A percentile compares a stretch with the other conserved stretches of the same genome.
These are phyloP conservation scores for Brenthis ino DNA, from an alignment of 2,888 invertebrate species.

Conservation along the genomic window DNA sequence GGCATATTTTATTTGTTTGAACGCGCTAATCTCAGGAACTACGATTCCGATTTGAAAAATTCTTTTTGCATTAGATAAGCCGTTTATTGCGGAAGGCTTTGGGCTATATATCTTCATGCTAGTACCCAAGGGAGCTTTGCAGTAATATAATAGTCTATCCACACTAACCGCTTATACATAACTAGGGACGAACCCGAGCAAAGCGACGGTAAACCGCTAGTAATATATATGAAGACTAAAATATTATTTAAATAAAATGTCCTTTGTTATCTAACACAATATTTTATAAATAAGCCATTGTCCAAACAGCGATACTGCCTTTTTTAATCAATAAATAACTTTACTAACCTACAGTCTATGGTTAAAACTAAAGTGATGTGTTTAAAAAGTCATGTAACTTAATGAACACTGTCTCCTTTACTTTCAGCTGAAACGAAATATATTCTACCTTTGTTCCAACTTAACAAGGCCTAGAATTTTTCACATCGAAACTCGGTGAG, in stretches of 20 bases:
- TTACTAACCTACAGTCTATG: neutral
- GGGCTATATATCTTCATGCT: too few species aligned
- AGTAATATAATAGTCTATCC: too few species aligned
- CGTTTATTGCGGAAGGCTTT: too few species aligned
- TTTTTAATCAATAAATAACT: neutral
- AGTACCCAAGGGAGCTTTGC: too few species aligned
- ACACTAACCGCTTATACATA: too few species aligned
- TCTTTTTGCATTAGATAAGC: too few species aligned
- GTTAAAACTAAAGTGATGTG: neutral
- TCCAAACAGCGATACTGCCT: neutral
- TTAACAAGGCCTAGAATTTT: constrained; percentile 29
- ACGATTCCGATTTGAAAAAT: too few species aligned
- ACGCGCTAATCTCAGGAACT: too few species aligned
- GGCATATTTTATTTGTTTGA: too few species aligned
- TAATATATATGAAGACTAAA: too few species aligned
- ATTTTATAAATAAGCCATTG: neutral
- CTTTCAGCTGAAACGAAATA: constrained; percentile 26
- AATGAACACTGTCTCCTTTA: constrained; percentile 22
- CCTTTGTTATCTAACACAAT: neutral
- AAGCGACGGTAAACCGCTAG: too few species aligned
- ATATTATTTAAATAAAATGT: neutral
- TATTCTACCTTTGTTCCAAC: constrained; percentile 32
- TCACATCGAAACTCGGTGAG: constrained; percentile 23
- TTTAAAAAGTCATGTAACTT: constrained; percentile 24
- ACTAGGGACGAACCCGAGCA: too few species aligned